These are phyloP conservation scores for Papilio dardanus DNA, from an alignment of 1,140 invertebrate species.

Conservation along the genomic window DNA sequence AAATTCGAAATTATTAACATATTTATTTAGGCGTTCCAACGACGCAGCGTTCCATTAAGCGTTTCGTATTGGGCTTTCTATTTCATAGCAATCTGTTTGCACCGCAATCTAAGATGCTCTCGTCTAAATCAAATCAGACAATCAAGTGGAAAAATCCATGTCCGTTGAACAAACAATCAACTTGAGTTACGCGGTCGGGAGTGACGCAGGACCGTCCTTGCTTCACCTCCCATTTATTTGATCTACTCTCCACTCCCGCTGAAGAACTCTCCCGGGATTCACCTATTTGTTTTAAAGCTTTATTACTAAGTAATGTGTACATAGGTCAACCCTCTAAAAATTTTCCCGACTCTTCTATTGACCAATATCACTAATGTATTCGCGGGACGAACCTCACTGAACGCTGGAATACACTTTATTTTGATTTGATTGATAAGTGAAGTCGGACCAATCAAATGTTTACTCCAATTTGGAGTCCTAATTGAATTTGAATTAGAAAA, in stretches of 20 bases:
- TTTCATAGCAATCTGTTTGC: slow-evolving; percentile 57
- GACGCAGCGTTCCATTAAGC: slow-evolving; percentile 13
- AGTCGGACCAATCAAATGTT: slow-evolving; percentile 21
- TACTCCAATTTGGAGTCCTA: slow-evolving; percentile 27
- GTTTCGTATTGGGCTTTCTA: slow-evolving; percentile 27
- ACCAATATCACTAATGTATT: slow-evolving; percentile 74
- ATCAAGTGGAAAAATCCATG: slow-evolving; percentile 81
- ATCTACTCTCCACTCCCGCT: slow-evolving; percentile 60
- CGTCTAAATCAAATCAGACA: slow-evolving; percentile 80
- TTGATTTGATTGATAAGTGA: slow-evolving; percentile 40
- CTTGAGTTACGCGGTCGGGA: slow-evolving; percentile 70
- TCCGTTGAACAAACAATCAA: slow-evolving; percentile 78
- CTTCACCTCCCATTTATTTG: slow-evolving; percentile 64
- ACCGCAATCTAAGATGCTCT: slow-evolving; percentile 64
- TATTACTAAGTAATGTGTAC: slow-evolving; percentile 82
- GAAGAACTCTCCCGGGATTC: slow-evolving; percentile 55
- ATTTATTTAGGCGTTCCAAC: slow-evolving; percentile 16
- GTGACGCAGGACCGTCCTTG: slow-evolving; percentile 69
- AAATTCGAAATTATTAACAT: slow-evolving; percentile 7
- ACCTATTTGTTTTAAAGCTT: slow-evolving; percentile 81
- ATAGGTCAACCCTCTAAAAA: slow-evolving; percentile 79
- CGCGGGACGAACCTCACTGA: slow-evolving; percentile 16
- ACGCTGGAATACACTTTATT: slow-evolving; percentile 35
- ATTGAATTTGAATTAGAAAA: slow-evolving; percentile 21
- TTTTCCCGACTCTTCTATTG: slow-evolving; percentile 56